phyloP scores from a whole-genome alignment of 2,888 invertebrate genomes.

The Cataglyphis rosenhaueri region DNA sequence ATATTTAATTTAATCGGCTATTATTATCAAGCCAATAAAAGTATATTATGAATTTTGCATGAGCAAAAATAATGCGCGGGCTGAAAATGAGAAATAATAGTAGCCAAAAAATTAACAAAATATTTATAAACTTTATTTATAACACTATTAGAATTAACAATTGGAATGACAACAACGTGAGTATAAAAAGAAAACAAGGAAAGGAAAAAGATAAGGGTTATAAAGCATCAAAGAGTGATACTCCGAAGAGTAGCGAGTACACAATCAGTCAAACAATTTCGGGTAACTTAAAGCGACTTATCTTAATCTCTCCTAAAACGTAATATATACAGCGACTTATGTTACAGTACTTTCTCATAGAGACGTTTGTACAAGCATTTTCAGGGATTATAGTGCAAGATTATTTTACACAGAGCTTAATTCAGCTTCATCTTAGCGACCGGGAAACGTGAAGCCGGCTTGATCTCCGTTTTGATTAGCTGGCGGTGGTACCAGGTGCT shows the following conservation, averaged over 20 bases:
- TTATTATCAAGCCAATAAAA: slow-evolving; percentile 2
- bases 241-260: slow-evolving; percentile 63
- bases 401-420: slow-evolving; percentile 18
- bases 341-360: slow-evolving; percentile 74
- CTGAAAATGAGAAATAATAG: slow-evolving; percentile 44
- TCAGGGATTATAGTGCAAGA: slow-evolving; percentile 27
- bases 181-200: slow-evolving; percentile 67
- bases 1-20: not conserved
- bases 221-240: slow-evolving; percentile 33
- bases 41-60: not conserved
- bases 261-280: slow-evolving; percentile 77
- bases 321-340: slow-evolving; percentile 83
- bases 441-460: slow-evolving; percentile 75
- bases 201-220: slow-evolving; percentile 43
- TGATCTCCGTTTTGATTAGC: slow-evolving; percentile 71
- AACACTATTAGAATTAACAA: slow-evolving; percentile 83
- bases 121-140: slow-evolving; percentile 82
- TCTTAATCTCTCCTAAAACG: slow-evolving; percentile 66
- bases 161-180: slow-evolving; percentile 78
- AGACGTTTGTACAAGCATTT: slow-evolving; percentile 75
- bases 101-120: slow-evolving; percentile 77
- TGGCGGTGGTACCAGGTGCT: slow-evolving; percentile 81
- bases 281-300: slow-evolving; percentile 68
- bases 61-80: slow-evolving; percentile 9
- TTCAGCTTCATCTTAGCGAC: slow-evolving; percentile 63